These are phyloP conservation scores for Apamea crenata DNA, from an alignment of 2,888 invertebrate species.

Conservation along the genomic window DNA sequence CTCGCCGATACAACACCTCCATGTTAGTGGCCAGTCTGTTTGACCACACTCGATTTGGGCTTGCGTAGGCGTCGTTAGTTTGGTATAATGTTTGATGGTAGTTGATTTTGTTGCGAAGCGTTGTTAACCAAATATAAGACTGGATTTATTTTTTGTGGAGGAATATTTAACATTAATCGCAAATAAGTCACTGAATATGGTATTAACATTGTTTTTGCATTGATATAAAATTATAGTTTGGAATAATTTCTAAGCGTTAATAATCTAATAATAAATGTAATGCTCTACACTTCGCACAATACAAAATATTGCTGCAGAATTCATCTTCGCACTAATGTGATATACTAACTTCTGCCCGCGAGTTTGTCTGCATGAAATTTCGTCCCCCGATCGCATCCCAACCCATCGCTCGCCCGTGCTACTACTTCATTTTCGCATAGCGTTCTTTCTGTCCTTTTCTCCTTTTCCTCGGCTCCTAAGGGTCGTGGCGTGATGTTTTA, in stretches of 20 bases:
- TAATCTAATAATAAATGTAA: no score
- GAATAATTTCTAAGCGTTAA: not conserved
- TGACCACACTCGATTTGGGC: constrained; percentile 64
- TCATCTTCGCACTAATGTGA: not conserved
- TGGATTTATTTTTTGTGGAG: not conserved
- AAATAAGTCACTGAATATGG: not conserved
- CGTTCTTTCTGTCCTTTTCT: no score
- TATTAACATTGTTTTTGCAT: not conserved
- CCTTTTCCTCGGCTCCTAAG: no score
- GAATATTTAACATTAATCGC: not conserved
- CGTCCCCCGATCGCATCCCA: no score
- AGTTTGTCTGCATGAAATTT: no score
- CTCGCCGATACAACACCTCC: constrained; percentile 64
- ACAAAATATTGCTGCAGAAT: not conserved
- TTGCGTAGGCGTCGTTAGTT: constrained; percentile 59
- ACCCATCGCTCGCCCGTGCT: no score
- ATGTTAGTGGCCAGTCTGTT: constrained; percentile 58
- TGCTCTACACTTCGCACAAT: not conserved
- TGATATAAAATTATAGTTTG: not conserved
- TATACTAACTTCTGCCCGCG: not conserved
- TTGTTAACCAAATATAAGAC: constrained; percentile 39
- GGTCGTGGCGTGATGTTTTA: no score
- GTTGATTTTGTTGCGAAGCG: constrained; percentile 42
- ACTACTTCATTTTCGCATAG: no score
- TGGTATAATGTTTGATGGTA: constrained; percentile 52